Conservation (phyloP, 2,797 vertebrate genomes). For the Lithobates pipiens region DNA sequence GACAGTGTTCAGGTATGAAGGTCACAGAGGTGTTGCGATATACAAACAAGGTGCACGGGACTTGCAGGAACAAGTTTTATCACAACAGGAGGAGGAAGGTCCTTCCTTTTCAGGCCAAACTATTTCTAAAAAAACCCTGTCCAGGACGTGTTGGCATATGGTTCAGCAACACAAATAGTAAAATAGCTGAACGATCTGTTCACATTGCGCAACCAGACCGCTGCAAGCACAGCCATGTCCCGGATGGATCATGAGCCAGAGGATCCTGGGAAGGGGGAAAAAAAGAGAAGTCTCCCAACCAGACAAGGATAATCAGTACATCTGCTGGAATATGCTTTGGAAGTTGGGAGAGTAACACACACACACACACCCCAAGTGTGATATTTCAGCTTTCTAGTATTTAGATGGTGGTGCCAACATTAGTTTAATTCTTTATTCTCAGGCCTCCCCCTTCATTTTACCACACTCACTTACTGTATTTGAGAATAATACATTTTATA, state of each 20-base stretch:
- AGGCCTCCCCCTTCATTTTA: no score
- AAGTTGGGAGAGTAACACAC: no score
- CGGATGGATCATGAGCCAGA: background rate
- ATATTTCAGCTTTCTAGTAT: no score
- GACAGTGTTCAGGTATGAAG: background rate
- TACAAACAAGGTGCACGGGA: background rate
- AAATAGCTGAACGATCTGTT: background rate
- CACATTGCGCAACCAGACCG: background rate
- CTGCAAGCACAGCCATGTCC: background rate
- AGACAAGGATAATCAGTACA: background rate
- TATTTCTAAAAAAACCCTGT: background rate
- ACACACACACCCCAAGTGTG: no score
- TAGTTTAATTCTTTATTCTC: no score
- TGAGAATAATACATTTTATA: no score
- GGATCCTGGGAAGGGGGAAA: background rate
- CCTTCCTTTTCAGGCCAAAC: background rate
- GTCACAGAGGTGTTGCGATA: background rate
- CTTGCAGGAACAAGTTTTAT: slow-evolving; percentile 21
- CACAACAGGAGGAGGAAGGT: background rate
- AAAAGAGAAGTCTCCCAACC: background rate
- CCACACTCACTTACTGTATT: no score
- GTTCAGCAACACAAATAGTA: background rate
- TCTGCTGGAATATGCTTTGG: no score
- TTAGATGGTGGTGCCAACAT: no score
- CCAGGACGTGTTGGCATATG: background rate